Base-by-base conservation (phyloP, 2,113 vertebrate genomes). In the Ciconia boyciana region DNA sequence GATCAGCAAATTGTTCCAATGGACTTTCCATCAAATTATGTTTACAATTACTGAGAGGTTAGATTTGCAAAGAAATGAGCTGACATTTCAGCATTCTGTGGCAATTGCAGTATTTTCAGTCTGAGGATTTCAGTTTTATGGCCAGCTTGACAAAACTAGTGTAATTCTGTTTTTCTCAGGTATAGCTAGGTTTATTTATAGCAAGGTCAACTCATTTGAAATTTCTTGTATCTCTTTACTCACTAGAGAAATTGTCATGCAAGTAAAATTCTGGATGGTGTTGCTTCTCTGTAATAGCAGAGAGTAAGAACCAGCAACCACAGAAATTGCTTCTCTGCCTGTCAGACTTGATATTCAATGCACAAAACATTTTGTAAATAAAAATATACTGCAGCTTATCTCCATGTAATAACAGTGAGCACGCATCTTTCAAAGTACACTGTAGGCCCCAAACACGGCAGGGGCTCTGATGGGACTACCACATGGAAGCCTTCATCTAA, bases 371-470 rank as follows among this genome's bases (percentile, higher is more conserved):
- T 93, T 71, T 29, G 4, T 14, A 94, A 93, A 91, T 89, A 94
- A 95, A 96, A 92, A 95, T 49, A 91, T 32, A 76, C 77, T 39
- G 57, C 39, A 58, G n/a, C 39, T 94, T 96, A 96, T 95, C 94
- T 94, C 83, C n/a, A 65, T 58, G 39, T 57, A 95, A 58, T 79
- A 95, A 79, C 49, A 62, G 83, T n/a, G 54, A 91, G 74, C 36
- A 85, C 0, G 0, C 4, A 22, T 79, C 83, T 93, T 91, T 87
- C 77, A 89, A 92, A 96, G 54, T 41, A 74, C 70, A 39, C 34
- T 9, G 44, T 29, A 62, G 65, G 80, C 58, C 65, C 29, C 52
- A 61, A 87, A 84, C 36, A 15, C 9, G 0, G 86, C 3, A 1
- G 77, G 74, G 44, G 18, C 43, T 91, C 61, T 4, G 5, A 79